A percentile compares a stretch with the other conserved stretches of the same genome.
phyloP scores from a whole-genome alignment of 2,797 vertebrate genomes.

The Notolepis coatsorum region DNA sequence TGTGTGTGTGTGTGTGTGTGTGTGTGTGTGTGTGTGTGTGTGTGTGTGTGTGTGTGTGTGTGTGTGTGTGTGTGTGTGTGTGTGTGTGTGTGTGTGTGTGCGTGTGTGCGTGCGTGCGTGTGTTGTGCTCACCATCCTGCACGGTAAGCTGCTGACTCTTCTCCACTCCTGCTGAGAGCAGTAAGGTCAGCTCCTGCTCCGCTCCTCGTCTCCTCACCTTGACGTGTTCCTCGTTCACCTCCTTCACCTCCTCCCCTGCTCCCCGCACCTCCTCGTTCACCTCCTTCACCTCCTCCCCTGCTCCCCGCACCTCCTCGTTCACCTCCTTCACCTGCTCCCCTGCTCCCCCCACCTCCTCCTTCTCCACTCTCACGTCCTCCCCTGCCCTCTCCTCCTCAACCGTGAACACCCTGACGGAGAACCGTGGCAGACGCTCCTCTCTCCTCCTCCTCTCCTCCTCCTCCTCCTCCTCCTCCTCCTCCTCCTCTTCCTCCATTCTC shows the following conservation, averaged over 20 bases:
- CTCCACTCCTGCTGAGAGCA: conserved; percentile 46
- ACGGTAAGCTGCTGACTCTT: conserved; percentile 52
- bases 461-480: conserved; percentile 24
- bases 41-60: not conserved
- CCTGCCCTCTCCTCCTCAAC: conserved; percentile 53
- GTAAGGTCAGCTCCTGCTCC: conserved; percentile 64
- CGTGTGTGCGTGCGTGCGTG: not conserved
- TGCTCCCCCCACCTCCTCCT: not conserved
- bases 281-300: not conserved
- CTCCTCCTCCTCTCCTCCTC: conserved; percentile 41
- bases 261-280: conserved; percentile 13
- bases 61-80: not conserved
- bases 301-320: not conserved
- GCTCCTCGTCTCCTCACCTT: conserved; percentile 41
- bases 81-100: too few species aligned
- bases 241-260: conserved; percentile 4
- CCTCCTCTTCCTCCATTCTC: not conserved
- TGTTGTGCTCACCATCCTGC: conserved; percentile 63
- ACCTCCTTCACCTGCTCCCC: conserved; percentile 21
- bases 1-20: too few species aligned
- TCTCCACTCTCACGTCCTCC: conserved; percentile 9
- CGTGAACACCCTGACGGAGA: conserved; percentile 53
- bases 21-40: not conserved
- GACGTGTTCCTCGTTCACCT: conserved; percentile 43
- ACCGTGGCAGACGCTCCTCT: conserved; percentile 19